A percentile compares a stretch with the other conserved stretches of the same genome.
Conservation (phyloP, 2,888 invertebrate genomes). For the Cheilosia vulpina region DNA sequence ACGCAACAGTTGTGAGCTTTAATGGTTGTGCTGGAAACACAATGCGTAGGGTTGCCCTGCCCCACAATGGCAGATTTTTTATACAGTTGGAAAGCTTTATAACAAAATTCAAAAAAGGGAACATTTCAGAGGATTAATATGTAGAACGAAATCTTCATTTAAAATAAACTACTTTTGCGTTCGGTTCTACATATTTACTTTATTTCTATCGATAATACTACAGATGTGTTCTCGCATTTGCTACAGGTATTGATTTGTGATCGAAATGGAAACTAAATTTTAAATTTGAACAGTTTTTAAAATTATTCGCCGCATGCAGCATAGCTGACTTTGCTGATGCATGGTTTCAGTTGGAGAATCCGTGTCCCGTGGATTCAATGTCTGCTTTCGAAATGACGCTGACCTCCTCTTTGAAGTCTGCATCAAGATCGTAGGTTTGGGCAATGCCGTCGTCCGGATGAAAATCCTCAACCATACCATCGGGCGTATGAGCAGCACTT, state of each 20-base stretch:
- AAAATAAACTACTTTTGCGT: background rate
- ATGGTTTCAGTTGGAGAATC: constrained; percentile 2
- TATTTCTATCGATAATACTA: constrained; percentile 15
- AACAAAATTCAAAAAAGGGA: too few relatives aligned
- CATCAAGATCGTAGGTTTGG: constrained; percentile 2
- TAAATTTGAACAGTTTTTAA: background rate
- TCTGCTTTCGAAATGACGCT: constrained; percentile 44
- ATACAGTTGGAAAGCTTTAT: too few relatives aligned
- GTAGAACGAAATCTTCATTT: too few relatives aligned
- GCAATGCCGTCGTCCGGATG: background rate
- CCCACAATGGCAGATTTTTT: too few relatives aligned
- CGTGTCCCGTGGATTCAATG: constrained; percentile 20
- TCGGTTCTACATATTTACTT: background rate
- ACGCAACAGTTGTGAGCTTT: constrained; percentile 43
- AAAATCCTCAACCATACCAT: background rate
- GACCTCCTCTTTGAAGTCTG: constrained; percentile 39
- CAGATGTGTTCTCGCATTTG: background rate
- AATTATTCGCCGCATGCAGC: background rate
- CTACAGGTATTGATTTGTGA: background rate
- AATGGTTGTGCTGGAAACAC: background rate
- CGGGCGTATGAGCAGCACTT: background rate
- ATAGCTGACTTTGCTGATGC: constrained; percentile 19
- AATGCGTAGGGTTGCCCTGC: background rate
- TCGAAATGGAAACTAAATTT: background rate
- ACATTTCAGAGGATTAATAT: too few relatives aligned